These are phyloP conservation scores for Myoxocephalus aenaeus DNA, from an alignment of 2,797 vertebrate genomes.

Conservation along the genomic window DNA sequence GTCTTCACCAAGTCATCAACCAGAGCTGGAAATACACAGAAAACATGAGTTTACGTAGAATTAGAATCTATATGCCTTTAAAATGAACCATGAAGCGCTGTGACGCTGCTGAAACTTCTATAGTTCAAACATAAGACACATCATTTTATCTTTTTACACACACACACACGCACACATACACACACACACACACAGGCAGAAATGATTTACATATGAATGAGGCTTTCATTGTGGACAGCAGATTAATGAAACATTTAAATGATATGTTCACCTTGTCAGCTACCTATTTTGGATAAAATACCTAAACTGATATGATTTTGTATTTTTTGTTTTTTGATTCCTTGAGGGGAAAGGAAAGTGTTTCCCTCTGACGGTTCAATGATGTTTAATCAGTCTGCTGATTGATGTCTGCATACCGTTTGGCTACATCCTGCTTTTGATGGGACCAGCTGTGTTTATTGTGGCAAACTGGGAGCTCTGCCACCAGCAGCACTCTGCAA, in stretches of 20 bases:
- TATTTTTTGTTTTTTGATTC: not conserved
- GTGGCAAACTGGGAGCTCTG: constrained; percentile 20
- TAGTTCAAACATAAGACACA: constrained; percentile 3
- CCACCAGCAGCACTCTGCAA: constrained; percentile 19
- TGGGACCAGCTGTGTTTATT: constrained; percentile 49
- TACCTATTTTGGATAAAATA: not conserved
- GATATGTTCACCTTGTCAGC: not conserved
- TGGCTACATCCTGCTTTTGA: constrained; percentile 6
- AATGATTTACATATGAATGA: constrained; percentile 54
- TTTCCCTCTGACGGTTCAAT: constrained; percentile 1
- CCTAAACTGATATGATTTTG: not conserved
- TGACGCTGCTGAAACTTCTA: not conserved
- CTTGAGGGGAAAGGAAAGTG: not conserved
- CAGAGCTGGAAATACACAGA: constrained; percentile 67
- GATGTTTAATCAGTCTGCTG: constrained; percentile 38
- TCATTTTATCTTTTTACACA: constrained; percentile 10
- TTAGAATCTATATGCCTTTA: not conserved
- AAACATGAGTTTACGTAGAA: not conserved
- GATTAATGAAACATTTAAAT: constrained; percentile 18
- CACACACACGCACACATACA: constrained; percentile 12
- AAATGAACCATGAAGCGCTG: not conserved
- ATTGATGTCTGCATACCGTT: constrained; percentile 37
- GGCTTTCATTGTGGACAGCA: constrained; percentile 26
- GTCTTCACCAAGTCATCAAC: constrained; percentile 79
- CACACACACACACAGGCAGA: no score